phyloP scores from a whole-genome alignment of 2,113 vertebrate species.

The Perca fluviatilis region DNA sequence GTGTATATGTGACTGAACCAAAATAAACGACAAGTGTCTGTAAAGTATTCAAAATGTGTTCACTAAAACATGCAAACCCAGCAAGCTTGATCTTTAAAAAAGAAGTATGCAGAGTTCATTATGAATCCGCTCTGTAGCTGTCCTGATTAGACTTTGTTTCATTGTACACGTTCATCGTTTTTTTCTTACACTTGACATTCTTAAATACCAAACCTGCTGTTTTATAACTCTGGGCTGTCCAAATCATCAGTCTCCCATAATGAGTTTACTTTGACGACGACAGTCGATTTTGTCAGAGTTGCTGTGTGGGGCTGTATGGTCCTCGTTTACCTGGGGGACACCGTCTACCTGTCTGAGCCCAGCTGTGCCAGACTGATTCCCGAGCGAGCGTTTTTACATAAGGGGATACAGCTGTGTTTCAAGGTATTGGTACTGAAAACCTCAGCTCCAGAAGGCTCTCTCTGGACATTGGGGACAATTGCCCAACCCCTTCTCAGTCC shows the following conservation, averaged over 20 bases:
- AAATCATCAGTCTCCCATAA: conserved; percentile 42
- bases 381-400: background rate
- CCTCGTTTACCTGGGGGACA: conserved; percentile 48
- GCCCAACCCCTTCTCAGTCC: no score
- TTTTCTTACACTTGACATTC: background rate
- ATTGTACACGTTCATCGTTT: background rate
- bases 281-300: conserved; percentile 37
- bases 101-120: background rate
- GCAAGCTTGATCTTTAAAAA: background rate
- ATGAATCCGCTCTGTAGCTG: conserved; percentile 17
- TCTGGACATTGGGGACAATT: no score
- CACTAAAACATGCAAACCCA: conserved; percentile 2
- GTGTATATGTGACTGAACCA: background rate
- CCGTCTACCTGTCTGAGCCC: conserved; percentile 20
- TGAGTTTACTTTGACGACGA: conserved; percentile 36
- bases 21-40: background rate
- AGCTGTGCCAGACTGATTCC: conserved; percentile 35
- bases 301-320: conserved; percentile 35
- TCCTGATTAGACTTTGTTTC: conserved; percentile 19
- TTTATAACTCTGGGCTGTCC: conserved; percentile 15
- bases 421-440: background rate
- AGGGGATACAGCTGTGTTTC: background rate
- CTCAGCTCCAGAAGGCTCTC: background rate
- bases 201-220: conserved; percentile 33
- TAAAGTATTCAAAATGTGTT: background rate